Evolutionary conservation across 1,140 invertebrate genomes (phyloP).

Genomic region (Micrasema longulum): DNA sequence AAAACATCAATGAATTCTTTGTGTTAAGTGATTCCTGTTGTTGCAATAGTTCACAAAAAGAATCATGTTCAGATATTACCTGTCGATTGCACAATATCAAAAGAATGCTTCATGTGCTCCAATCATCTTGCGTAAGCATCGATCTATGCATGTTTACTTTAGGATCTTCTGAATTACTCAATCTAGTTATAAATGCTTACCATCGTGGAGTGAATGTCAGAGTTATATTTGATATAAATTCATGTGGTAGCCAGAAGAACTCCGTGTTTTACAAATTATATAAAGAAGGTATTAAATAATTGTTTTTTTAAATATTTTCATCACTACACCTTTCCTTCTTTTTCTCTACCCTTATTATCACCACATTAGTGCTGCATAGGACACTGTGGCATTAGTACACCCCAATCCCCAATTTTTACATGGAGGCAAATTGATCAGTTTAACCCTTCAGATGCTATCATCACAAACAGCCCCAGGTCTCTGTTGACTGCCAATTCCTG

Average conservation of each 20-base stretch:
- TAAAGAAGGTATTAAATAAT: conserved; percentile 8
- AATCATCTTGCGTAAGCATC: conserved; percentile 1
- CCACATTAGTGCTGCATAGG: no score
- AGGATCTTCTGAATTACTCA: not conserved
- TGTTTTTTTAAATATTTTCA: no score
- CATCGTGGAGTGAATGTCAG: conserved; percentile 7
- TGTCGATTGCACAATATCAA: conserved; percentile 9
- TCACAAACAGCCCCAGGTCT: no score
- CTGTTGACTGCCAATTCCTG: no score
- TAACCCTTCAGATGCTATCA: no score
- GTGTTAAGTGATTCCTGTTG: not conserved
- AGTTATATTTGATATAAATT: not conserved
- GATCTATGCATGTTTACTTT: conserved; percentile 9
- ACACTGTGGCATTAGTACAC: no score
- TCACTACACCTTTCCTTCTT: no score
- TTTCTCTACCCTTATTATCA: no score
- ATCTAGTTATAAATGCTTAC: not conserved
- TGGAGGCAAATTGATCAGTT: no score
- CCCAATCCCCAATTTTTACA: no score
- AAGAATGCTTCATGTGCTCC: not conserved
- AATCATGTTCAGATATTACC: not conserved
- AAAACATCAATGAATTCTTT: conserved; percentile 6
- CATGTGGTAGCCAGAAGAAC: not conserved
- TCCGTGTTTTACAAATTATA: not conserved
- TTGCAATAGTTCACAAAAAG: not conserved